Conservation (phyloP, 2,888 invertebrate species). For the Eupithecia centaureata region DNA sequence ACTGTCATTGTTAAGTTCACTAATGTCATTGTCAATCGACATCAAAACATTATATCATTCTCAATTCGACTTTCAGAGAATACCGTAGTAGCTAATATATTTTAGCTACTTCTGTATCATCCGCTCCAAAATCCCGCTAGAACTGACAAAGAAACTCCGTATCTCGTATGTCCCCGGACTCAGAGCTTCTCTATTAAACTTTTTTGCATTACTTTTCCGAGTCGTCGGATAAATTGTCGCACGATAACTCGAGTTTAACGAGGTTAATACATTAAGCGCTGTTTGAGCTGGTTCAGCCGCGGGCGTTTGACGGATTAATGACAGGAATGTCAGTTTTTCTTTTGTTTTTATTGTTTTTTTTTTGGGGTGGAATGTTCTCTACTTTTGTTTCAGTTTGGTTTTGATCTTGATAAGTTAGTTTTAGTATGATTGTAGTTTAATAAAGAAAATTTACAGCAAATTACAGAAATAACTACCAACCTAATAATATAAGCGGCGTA, state of each 20-base stretch:
- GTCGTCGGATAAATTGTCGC: conserved; percentile 71
- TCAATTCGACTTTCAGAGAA: neutral
- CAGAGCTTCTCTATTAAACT: conserved; percentile 71
- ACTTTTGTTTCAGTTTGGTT: too few relatives aligned
- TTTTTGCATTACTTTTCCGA: conserved; percentile 70
- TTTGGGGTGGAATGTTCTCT: too few relatives aligned
- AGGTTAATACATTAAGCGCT: conserved; percentile 77
- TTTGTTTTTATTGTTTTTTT: conserved; percentile 31
- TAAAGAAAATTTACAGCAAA: neutral
- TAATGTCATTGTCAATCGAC: too few relatives aligned
- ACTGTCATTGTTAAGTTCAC: too few relatives aligned
- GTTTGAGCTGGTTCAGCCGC: conserved; percentile 67
- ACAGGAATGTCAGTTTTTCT: conserved; percentile 31
- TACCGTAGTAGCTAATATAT: too few relatives aligned
- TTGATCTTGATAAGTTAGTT: neutral
- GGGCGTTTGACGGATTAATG: conserved; percentile 57
- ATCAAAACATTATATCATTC: neutral
- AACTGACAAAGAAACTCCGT: conserved; percentile 43
- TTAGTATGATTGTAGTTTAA: neutral
- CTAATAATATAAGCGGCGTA: neutral
- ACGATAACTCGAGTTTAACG: conserved; percentile 76
- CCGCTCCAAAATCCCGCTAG: conserved; percentile 22
- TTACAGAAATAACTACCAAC: neutral
- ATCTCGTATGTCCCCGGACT: conserved; percentile 48
- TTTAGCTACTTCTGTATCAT: conserved; percentile 6